Percentiles rank a stretch among this genome's conserved stretches.
phyloP scores from a whole-genome alignment of 2,797 vertebrate genomes.

The Intellagama lesueurii region DNA sequence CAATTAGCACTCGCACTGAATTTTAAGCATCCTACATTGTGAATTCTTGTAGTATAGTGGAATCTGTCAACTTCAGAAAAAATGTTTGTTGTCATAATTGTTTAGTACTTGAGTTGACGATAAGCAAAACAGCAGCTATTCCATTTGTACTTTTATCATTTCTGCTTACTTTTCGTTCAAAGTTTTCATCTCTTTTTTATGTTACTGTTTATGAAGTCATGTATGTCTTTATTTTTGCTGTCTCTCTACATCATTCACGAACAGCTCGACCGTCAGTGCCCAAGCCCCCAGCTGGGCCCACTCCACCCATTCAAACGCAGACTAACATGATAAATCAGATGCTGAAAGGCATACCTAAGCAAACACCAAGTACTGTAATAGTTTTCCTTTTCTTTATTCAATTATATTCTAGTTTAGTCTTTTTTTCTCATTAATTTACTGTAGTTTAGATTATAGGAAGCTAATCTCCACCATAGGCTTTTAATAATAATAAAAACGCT shows the following conservation, averaged over 20 bases:
- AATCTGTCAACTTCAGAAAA: conserved; percentile 60
- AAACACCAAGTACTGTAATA: conserved; percentile 84
- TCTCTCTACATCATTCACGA: conserved; percentile 78
- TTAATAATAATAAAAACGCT: conserved; percentile 28
- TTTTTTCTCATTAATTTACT: conserved; percentile 59
- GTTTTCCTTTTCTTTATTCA: conserved; percentile 75
- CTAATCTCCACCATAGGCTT: conserved; percentile 67
- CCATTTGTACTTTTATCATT: conserved; percentile 71
- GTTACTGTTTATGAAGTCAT: conserved; percentile 80
- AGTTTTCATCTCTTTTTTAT: conserved; percentile 73
- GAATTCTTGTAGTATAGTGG: conserved; percentile 12
- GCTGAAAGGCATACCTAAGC: conserved; percentile 84
- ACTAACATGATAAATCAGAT: conserved; percentile 82
- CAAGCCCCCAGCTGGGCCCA: conserved; percentile 77
- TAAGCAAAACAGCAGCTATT: conserved; percentile 67
- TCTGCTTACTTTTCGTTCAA: conserved; percentile 79
- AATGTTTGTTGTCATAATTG: conserved; percentile 60
- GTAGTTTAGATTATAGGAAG: conserved; percentile 65
- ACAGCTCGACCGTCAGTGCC: conserved; percentile 80
- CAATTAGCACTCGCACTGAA: conserved; percentile 41
- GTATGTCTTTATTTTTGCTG: conserved; percentile 80
- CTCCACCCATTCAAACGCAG: conserved; percentile 80
- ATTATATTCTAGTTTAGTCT: conserved; percentile 76
- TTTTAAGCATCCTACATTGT: conserved; percentile 69
- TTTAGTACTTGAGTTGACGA: conserved; percentile 36